Evolutionary conservation across 2,888 invertebrate species (phyloP), one percentile per base, ranked within the genome.

Genomic region (Choristoneura rosaceana): DNA sequence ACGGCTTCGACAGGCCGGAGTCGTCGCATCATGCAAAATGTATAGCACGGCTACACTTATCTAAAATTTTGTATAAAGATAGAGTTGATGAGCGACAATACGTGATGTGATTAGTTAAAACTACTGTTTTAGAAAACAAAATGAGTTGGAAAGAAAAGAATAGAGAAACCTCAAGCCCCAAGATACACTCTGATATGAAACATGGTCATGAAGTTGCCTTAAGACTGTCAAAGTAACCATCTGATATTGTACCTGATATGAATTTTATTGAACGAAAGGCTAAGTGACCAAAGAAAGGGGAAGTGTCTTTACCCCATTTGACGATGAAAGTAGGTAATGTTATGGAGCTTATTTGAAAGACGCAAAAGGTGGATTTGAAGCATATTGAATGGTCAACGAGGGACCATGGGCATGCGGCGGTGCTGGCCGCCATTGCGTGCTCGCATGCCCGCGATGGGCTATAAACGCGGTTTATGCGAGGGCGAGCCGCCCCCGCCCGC

Each of bases 401-500:
- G 38, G 60, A 38, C 34, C n/a, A 34, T 59, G 59, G 25, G 14
- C 59, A 60, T 52, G 47, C 43, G 12, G 61, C 25, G 17, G 45
- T 4, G n/a, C 63, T 3, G 63, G 63, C 63, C 34, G 66, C 58
- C 7, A 34, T 70, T 45, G 59, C 78, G 80, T 77, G 75, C 76
- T 83, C 78, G 86, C 87, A 84, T 85, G 84, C 82, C 77, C 63
- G 77, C 80, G 83, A 85, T 83, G 81, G 81, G 78, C 85, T 78
- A 85, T 87, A 87, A 87, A 84, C 80, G 80, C 79, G 74, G 80
- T 82, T 78, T 79, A 82, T 81, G 82, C 78, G 83, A 86, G 86
- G 87, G 88, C 83, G 83, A 81, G 84, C 78, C 84, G 80, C 83
- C 84, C 84, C 86, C 85, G 87, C 84, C 84, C 79, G 79, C 86